A percentile compares a stretch with the other conserved stretches of the same genome.
Conservation (phyloP, 23 tunicate species). For the Styela clava region DNA sequence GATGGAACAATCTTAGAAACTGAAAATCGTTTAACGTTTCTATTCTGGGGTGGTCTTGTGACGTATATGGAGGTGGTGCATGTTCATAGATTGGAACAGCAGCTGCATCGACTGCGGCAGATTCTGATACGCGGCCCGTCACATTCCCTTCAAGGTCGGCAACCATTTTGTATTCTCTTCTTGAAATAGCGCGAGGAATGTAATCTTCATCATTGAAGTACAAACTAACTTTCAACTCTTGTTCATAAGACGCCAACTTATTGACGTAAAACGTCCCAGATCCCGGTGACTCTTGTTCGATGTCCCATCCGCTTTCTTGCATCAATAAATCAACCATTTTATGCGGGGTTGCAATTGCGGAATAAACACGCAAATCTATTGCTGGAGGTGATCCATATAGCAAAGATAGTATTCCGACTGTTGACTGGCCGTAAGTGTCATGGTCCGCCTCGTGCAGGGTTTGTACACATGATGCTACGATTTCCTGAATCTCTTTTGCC, state of each 20-base stretch:
- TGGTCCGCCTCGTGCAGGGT: neutral
- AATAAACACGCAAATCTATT: neutral
- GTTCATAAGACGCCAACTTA: neutral
- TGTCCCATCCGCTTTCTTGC: neutral
- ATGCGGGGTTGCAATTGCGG: neutral
- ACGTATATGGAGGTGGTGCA: neutral
- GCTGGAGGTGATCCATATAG: neutral
- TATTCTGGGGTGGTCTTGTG: neutral
- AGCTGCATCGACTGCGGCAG: neutral
- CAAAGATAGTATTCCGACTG: neutral
- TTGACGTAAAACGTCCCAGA: neutral
- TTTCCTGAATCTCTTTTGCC: neutral
- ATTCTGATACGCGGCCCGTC: neutral
- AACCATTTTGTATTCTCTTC: neutral
- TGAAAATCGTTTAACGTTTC: neutral
- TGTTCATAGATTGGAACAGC: neutral
- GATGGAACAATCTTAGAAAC: neutral
- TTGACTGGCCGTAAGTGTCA: neutral
- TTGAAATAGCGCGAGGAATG: no score
- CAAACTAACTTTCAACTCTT: neutral
- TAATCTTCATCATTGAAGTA: constrained; percentile 19
- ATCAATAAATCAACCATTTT: neutral
- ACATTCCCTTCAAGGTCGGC: neutral
- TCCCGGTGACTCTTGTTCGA: neutral
- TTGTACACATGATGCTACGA: neutral